A percentile compares a stretch with the other conserved stretches of the same genome.
Evolutionary conservation across 2,113 vertebrate genomes (phyloP).

Genomic region (Symphodus melops): DNA sequence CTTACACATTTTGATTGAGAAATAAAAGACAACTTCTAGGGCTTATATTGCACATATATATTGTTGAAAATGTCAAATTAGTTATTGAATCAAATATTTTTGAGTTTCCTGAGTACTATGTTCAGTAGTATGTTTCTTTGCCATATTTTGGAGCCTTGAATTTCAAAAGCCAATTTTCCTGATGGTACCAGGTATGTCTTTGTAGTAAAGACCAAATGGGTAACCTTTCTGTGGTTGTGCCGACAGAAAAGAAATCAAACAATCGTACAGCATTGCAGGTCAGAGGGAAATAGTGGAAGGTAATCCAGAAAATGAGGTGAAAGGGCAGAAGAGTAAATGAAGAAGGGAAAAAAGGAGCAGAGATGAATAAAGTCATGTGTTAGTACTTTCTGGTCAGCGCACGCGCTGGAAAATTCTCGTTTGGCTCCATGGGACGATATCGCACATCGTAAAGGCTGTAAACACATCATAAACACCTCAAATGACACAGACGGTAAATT

Average conservation of each 20-base stretch:
- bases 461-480: constrained; percentile 35
- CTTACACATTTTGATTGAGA: background rate
- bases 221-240: background rate
- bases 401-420: background rate
- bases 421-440: constrained; percentile 20
- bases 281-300: background rate
- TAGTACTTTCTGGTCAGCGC: constrained; percentile 11
- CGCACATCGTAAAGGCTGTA: constrained; percentile 36
- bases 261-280: background rate
- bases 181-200: too few species aligned
- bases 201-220: too few species aligned
- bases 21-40: too few species aligned
- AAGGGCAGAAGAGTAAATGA: background rate
- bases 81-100: too few species aligned
- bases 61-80: too few species aligned
- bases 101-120: too few species aligned
- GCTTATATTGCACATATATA: too few species aligned
- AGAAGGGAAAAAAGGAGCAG: too few species aligned
- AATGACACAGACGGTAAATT: background rate
- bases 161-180: too few species aligned
- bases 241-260: background rate
- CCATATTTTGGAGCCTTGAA: too few species aligned
- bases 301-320: background rate
- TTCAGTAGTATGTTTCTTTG: too few species aligned
- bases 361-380: constrained; percentile 9